Evolutionary conservation across 2,797 vertebrate species (phyloP).

Genomic region (Betta splendens): DNA sequence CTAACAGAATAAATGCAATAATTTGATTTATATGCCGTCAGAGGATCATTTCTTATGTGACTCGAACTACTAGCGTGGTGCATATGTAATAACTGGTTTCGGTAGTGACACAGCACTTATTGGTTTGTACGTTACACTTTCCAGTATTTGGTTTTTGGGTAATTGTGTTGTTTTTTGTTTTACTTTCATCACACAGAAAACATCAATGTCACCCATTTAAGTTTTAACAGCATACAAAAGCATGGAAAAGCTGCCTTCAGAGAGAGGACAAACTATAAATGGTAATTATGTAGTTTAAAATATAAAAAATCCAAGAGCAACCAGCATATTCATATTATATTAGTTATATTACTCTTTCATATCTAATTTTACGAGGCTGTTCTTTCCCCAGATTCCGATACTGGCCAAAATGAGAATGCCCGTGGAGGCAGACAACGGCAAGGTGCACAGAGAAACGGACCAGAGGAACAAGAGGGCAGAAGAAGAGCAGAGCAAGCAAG

Average conservation of each 20-base stretch:
- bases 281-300: constrained; percentile 30
- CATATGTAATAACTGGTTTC: no score
- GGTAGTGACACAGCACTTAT: no score
- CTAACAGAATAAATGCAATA: neutral
- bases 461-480: neutral
- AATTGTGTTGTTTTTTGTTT: constrained; percentile 4
- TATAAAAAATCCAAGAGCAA: no score
- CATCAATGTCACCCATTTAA: neutral
- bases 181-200: neutral
- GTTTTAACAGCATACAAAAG: constrained; percentile 11
- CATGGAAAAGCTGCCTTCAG: constrained; percentile 32
- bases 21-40: no score
- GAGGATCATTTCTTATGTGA: neutral
- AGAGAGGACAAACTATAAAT: constrained; percentile 4
- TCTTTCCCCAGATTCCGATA: constrained; percentile 31
- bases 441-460: neutral
- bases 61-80: neutral
- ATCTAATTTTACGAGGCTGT: constrained; percentile 1
- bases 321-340: no score
- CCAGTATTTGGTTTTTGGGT: neutral
- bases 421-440: neutral
- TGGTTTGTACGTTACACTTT: neutral
- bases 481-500: constrained; percentile 2
- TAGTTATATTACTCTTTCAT: neutral
- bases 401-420: constrained; percentile 26